phyloP scores from a whole-genome alignment of 2,113 vertebrate genomes.

The Urocynchramus pylzowi region DNA sequence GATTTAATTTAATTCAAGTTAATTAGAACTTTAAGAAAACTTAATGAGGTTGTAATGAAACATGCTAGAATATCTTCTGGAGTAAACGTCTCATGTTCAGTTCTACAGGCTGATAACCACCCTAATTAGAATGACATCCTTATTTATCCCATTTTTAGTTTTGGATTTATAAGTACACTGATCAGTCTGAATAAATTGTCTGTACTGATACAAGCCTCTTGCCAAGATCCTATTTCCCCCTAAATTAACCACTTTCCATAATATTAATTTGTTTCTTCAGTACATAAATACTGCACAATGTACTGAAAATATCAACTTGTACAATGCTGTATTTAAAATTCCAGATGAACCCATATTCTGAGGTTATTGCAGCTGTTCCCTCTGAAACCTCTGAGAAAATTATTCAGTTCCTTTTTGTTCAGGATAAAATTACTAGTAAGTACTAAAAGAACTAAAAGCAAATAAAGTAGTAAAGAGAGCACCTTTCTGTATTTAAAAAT shows the following conservation, averaged over 20 bases:
- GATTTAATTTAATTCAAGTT: neutral
- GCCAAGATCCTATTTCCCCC: neutral
- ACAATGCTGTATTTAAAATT: neutral
- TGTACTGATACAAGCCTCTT: neutral
- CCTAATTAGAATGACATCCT: neutral
- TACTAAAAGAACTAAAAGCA: neutral
- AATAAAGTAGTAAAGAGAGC: neutral
- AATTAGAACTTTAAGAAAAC: neutral
- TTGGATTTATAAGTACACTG: neutral
- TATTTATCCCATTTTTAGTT: neutral
- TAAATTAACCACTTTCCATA: neutral
- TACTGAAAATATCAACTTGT: neutral
- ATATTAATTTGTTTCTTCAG: neutral
- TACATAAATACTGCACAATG: neutral
- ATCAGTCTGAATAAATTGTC: neutral
- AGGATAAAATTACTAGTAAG: neutral
- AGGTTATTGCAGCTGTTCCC: neutral
- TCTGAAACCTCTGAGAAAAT: neutral
- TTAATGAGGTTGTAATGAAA: neutral
- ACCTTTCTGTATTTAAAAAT: neutral
- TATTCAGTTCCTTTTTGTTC: neutral
- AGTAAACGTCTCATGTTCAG: neutral
- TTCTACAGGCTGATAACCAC: neutral
- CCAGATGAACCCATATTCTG: neutral
- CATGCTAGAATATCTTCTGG: neutral